Evolutionary conservation across 2,113 vertebrate genomes (phyloP), one percentile per base, ranked within the genome.

Genomic region (Caranx melampygus): DNA sequence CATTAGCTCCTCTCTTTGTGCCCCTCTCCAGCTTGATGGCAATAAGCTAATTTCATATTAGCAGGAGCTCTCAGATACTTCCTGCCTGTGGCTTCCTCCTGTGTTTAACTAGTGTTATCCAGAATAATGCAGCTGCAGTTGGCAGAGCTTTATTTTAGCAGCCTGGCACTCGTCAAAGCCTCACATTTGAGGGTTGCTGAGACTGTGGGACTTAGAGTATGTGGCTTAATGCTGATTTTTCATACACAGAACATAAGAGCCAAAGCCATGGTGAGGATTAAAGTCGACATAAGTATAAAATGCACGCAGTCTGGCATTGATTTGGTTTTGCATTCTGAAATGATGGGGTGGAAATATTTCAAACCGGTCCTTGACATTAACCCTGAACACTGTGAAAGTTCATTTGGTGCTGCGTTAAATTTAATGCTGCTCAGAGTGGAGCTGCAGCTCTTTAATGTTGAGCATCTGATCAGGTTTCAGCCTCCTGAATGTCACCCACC

Each of bases 1-100:
- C 78, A 88, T 92, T 90, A 91, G 82, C 59, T 89, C 62, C 61
- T 72, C 65, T 76, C 82, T 84, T 61, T 70, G 44, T 79, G 72
- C 34, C 57, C 47, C 21, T 76, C 61, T 63, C 66, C 58, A 72
- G 69, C 72, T 86, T 86, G 45, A 71, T 55, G 54, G 49, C 75
- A 73, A 79, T 83, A 81, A 88, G 79, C 44, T 70, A 49, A 80
- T 62, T 61, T 20, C 31, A 67, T 65, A 63, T 82, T 63, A 45
- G 76, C 57, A 71, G 51, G 78, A 45, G 42, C 47, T 72, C 42
- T 21, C 1, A 2, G 79, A 49, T 75, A 49, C 16, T 52, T 21
- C 69, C 57, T 76, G 64, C 8, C 44, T 59, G 7, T 20, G 26
- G 21, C 51, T 49, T 75, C 47, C 63, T 47, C 16, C 15, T 40